Percentiles rank a stretch among this genome's conserved stretches.
Conservation (phyloP, 2,113 vertebrate genomes). For the Kobus ellipsiprymnus region DNA sequence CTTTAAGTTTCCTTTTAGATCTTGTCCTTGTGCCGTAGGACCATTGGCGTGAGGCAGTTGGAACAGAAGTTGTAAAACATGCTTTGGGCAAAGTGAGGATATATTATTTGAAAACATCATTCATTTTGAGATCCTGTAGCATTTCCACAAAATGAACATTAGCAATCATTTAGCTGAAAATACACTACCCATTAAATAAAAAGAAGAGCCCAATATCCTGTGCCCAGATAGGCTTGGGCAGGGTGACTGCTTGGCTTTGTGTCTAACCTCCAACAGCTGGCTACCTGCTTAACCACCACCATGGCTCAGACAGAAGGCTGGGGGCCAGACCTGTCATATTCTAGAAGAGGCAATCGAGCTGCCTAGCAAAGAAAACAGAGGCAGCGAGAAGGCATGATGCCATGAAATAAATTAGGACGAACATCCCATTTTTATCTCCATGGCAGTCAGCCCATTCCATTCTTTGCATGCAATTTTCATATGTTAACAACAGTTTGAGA, state of each 20-base stretch:
- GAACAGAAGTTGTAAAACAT: conserved; percentile 3
- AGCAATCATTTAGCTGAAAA: background rate
- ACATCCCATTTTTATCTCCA: conserved; percentile 60
- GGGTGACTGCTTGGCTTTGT: background rate
- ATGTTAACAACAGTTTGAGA: conserved; percentile 42
- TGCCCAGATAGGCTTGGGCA: background rate
- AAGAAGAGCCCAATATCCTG: background rate
- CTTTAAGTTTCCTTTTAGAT: background rate
- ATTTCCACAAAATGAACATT: conserved; percentile 30
- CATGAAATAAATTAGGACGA: conserved; percentile 63
- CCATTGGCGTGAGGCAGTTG: background rate
- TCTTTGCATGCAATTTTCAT: conserved; percentile 42
- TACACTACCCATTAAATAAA: background rate
- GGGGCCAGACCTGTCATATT: conserved; percentile 50
- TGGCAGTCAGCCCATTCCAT: conserved; percentile 56
- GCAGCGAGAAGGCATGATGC: conserved; percentile 20
- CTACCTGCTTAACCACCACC: conserved; percentile 60
- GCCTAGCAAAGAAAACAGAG: conserved; percentile 65
- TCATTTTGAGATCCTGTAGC: conserved; percentile 38
- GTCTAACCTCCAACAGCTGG: conserved; percentile 21
- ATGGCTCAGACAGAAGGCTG: conserved; percentile 16
- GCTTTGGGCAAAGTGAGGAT: conserved; percentile 21
- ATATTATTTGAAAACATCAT: conserved; percentile 42
- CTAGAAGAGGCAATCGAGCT: conserved; percentile 65
- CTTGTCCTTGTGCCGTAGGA: background rate